Evolutionary conservation across 2,888 invertebrate genomes (phyloP).

Genomic region (Drosophila austrosaltans): DNA sequence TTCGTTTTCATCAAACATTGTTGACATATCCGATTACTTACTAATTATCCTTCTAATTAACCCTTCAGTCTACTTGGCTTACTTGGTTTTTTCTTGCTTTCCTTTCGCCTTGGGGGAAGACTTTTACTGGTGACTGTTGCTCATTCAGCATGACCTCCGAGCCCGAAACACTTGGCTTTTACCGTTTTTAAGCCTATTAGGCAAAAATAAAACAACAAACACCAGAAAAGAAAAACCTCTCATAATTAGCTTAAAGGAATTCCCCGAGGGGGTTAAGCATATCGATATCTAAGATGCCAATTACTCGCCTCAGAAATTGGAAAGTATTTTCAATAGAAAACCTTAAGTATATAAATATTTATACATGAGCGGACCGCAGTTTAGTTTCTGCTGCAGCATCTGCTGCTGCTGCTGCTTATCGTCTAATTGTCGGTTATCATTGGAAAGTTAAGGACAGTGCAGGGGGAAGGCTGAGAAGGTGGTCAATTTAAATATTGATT

Average conservation of each 20-base stretch:
- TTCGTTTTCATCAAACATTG: constrained; percentile 41
- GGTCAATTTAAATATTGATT: constrained; percentile 79
- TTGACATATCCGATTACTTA: constrained; percentile 82
- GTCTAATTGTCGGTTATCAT: constrained; percentile 35
- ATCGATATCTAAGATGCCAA: constrained; percentile 20
- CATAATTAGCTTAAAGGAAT: constrained; percentile 68
- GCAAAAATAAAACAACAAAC: constrained; percentile 42
- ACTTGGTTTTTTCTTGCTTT: constrained; percentile 36
- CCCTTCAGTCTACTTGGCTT: constrained; percentile 67
- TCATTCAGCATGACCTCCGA: constrained; percentile 68
- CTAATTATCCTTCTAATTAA: constrained; percentile 83
- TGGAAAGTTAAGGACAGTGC: constrained; percentile 1
- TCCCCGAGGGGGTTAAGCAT: constrained; percentile 39
- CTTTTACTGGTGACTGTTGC: constrained; percentile 41
- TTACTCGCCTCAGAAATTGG: constrained; percentile 9
- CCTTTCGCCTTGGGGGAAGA: constrained; percentile 43
- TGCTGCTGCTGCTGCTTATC: constrained; percentile 1
- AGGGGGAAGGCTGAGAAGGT: constrained; percentile 32
- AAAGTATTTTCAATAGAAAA: constrained; percentile 10
- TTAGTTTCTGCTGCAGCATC: neutral
- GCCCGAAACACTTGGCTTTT: constrained; percentile 44
- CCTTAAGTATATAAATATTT: constrained; percentile 12
- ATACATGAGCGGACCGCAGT: constrained; percentile 4
- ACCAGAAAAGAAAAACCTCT: constrained; percentile 39
- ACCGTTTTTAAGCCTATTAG: constrained; percentile 79